phyloP scores from a whole-genome alignment of 2,888 invertebrate genomes.

The Agriopis leucophaearia region DNA sequence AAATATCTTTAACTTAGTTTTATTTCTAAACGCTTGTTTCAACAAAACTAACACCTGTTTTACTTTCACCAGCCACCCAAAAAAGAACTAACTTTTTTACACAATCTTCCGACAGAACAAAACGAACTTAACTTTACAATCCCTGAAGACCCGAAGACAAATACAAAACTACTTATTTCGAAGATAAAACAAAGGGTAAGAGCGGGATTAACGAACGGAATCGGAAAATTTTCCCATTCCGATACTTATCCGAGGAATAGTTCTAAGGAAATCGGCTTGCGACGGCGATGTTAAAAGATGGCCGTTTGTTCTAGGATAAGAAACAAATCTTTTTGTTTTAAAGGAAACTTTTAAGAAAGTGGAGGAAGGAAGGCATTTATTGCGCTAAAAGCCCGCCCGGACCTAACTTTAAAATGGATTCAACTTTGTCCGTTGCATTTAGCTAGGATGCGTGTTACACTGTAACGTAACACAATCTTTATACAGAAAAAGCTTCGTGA shows the following conservation, averaged over 20 bases:
- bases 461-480: slow-evolving; percentile 46
- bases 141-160: slow-evolving; percentile 41
- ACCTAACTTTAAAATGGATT: slow-evolving; percentile 85
- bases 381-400: slow-evolving; percentile 83
- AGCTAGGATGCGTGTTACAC: slow-evolving; percentile 65
- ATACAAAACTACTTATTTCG: slow-evolving; percentile 49
- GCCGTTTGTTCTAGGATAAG: slow-evolving; percentile 76
- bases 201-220: slow-evolving; percentile 46
- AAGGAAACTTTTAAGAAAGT: slow-evolving; percentile 84
- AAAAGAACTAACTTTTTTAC: slow-evolving; percentile 6
- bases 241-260: slow-evolving; percentile 44
- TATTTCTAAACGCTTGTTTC: too few relatives aligned
- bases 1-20: too few relatives aligned
- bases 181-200: slow-evolving; percentile 48
- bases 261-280: slow-evolving; percentile 23
- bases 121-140: slow-evolving; percentile 33
- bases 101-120: slow-evolving; percentile 24
- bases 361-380: slow-evolving; percentile 85
- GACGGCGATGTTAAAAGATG: slow-evolving; percentile 53
- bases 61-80: slow-evolving; percentile 3
- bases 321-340: slow-evolving; percentile 83
- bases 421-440: slow-evolving; percentile 84
- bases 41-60: background rate
- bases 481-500: too few relatives aligned
- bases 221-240: slow-evolving; percentile 47